Conservation (phyloP, 2,888 invertebrate species). For the Tenthredo mesomela region DNA sequence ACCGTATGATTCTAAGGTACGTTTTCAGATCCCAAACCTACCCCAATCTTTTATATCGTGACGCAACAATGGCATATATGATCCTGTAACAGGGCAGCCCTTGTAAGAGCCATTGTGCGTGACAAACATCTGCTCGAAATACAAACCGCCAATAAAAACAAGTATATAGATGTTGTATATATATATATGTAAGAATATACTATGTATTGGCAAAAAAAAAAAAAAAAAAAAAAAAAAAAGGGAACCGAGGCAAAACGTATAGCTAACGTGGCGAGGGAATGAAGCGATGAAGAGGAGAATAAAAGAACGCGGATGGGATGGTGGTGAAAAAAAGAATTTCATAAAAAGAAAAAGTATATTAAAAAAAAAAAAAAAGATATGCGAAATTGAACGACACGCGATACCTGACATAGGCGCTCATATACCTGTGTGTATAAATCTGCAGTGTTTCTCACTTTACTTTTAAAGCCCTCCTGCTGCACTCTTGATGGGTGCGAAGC, state of each 20-base stretch:
- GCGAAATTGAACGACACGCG: slow-evolving; percentile 50
- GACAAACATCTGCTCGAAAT: slow-evolving; percentile 76
- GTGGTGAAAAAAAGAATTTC: not conserved
- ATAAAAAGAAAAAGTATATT: not conserved
- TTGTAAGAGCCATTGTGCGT: slow-evolving; percentile 68
- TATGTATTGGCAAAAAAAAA: slow-evolving; percentile 29
- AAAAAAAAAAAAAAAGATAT: slow-evolving; percentile 16
- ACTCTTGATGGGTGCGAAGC: not conserved
- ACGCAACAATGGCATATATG: slow-evolving; percentile 69
- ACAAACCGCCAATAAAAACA: slow-evolving; percentile 77
- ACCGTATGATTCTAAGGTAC: slow-evolving; percentile 17
- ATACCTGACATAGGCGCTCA: slow-evolving; percentile 35
- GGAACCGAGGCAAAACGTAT: not conserved
- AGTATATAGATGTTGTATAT: slow-evolving; percentile 56
- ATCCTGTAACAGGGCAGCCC: slow-evolving; percentile 71
- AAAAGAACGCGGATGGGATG: slow-evolving; percentile 30
- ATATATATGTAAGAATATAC: not conserved
- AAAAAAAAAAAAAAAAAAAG: too few relatives aligned
- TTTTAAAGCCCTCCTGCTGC: not conserved
- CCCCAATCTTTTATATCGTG: slow-evolving; percentile 72
- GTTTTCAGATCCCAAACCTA: slow-evolving; percentile 56
- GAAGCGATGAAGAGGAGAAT: slow-evolving; percentile 45
- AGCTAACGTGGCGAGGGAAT: not conserved
- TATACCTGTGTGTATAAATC: not conserved
- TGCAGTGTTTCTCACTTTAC: slow-evolving; percentile 30